Evolutionary conservation across 2,888 invertebrate genomes (phyloP), one percentile per base, ranked within the genome.

Genomic region (Amphipoea lucens): DNA sequence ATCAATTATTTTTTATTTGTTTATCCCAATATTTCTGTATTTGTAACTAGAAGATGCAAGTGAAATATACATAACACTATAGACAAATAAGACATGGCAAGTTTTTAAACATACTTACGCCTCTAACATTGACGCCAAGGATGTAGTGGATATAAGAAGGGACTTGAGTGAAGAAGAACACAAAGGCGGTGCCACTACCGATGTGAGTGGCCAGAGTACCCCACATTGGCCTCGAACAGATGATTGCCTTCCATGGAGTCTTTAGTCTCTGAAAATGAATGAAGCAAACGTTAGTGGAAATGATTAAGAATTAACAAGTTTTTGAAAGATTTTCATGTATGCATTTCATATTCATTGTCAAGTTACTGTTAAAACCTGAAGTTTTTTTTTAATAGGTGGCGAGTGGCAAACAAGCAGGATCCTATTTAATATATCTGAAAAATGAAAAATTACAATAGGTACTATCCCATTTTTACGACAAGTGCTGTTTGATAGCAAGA

Each of bases 61-160:
- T 20, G 20, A 54, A 54, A 7, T 20, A 54, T 7, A 20, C 17
- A 20, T 14, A 51, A 20, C 51, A 23, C 23, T 23, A 23, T 12
- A n/a, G n/a, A 4, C 1, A 73, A 45, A 36, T 45, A 40, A 36
- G 17, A 9, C 14, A n/a, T 12, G 0, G 6, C 2, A 51, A 42
- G 4, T 11, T 29, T 36, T 40, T 12, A 54, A 67, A 17, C 12
- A 72, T 66, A 91, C 93, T 92, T 81, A 95, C 95, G 40, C 85
- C 91, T 96, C 88, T 97, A 89, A 95, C 89, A 78, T 95, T 79
- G 80, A 97, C 97, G 9, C 96, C 93, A 60, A 98, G 94, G 12
- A 98, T 97, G 45, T 97, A 95, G 81, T 97, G 97, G 92, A 98
- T 97, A 90, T 98, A 98, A 0, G 97, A 96, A 0, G 98, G 98